Evolutionary conservation across 2,888 invertebrate species (phyloP).

Genomic region (Herminia tarsipennalis): DNA sequence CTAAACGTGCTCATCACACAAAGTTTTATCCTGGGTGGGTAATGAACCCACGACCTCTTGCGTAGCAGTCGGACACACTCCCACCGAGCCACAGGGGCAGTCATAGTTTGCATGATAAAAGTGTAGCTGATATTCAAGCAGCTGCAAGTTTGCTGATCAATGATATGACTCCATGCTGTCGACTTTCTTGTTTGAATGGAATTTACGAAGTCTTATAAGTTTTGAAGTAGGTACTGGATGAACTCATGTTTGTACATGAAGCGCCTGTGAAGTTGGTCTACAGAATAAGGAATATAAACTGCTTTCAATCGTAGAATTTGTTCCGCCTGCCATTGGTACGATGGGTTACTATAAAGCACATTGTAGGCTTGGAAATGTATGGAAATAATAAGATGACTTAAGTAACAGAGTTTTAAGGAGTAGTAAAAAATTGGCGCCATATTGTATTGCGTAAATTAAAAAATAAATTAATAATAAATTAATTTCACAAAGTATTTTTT

Average conservation of each 20-base stretch:
- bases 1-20: too few species aligned
- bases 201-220: conserved; percentile 6
- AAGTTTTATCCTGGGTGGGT: too few species aligned
- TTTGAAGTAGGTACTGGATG: conserved; percentile 19
- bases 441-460: neutral
- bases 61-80: too few species aligned
- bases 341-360: conserved; percentile 23
- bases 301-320: conserved; percentile 16
- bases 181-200: conserved; percentile 4
- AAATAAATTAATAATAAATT: neutral
- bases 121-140: conserved; percentile 11
- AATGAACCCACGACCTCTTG: too few species aligned
- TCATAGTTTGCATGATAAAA: conserved; percentile 5
- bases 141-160: conserved; percentile 7
- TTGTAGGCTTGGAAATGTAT: conserved; percentile 18
- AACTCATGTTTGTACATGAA: conserved; percentile 19
- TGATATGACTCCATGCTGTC: neutral
- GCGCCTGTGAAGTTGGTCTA: conserved; percentile 14
- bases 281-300: conserved; percentile 11
- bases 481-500: neutral
- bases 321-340: conserved; percentile 14
- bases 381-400: conserved; percentile 11
- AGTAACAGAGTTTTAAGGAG: neutral
- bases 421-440: neutral
- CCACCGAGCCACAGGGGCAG: too few species aligned